phyloP scores from a whole-genome alignment of 1,140 invertebrate species.

The Stenopsyche tienmushanensis region DNA sequence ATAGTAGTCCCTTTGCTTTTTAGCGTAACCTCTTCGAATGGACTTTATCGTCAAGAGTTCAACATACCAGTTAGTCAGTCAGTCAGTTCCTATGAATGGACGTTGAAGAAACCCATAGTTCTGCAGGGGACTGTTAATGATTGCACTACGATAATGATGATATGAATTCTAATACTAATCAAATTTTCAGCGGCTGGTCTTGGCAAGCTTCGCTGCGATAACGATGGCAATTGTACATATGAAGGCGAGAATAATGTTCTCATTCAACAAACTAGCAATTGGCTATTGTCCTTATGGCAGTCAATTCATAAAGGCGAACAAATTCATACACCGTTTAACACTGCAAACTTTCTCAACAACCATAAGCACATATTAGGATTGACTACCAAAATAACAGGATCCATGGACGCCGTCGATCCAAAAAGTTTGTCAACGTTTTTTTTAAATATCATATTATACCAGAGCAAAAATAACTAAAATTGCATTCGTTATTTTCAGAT shows the following conservation, averaged over 20 bases:
- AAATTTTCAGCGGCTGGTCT: constrained; percentile 64
- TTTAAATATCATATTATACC: not conserved
- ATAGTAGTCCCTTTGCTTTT: not conserved
- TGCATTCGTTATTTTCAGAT: constrained; percentile 51
- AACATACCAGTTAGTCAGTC: too few relatives aligned
- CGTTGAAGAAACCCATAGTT: too few relatives aligned
- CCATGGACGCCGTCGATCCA: constrained; percentile 59
- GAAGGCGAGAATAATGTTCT: constrained; percentile 90
- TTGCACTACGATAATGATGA: too few relatives aligned
- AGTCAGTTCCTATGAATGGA: too few relatives aligned
- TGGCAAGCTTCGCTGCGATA: constrained; percentile 74
- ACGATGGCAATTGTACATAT: constrained; percentile 86
- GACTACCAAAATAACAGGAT: constrained; percentile 50
- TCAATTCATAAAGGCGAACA: constrained; percentile 50
- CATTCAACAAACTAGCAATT: constrained; percentile 83
- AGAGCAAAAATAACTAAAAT: not conserved
- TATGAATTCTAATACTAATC: not conserved
- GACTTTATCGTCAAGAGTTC: not conserved
- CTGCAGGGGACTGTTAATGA: too few relatives aligned
- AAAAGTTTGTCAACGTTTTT: constrained; percentile 50
- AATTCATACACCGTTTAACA: constrained; percentile 62
- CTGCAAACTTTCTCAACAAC: constrained; percentile 62
- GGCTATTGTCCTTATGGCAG: constrained; percentile 63
- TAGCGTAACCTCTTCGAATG: not conserved
- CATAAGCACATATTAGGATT: constrained; percentile 51